Conservation (phyloP, 2,113 vertebrate genomes). For the Columba janthina region DNA sequence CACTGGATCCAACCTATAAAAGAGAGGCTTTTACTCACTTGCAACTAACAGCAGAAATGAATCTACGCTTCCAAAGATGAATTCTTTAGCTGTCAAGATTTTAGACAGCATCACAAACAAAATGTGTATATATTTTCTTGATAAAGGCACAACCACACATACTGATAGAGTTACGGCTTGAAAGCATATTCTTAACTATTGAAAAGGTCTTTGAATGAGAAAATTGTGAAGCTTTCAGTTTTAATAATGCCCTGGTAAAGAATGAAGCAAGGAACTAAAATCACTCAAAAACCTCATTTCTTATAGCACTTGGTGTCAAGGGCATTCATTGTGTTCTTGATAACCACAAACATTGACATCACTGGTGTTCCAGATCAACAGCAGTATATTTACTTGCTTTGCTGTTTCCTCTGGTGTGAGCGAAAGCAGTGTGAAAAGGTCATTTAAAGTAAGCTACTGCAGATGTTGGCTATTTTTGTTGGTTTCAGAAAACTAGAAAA, state of each 20-base stretch:
- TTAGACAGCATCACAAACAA: slow-evolving; percentile 72
- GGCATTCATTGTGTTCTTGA: slow-evolving; percentile 50
- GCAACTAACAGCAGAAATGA: slow-evolving; percentile 34
- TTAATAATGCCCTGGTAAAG: slow-evolving; percentile 68
- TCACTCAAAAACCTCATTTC: slow-evolving; percentile 49
- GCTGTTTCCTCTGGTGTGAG: slow-evolving; percentile 25
- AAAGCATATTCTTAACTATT: slow-evolving; percentile 75
- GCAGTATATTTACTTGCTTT: slow-evolving; percentile 30
- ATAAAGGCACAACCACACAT: slow-evolving; percentile 59
- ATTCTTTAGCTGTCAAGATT: slow-evolving; percentile 70
- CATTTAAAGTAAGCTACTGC: slow-evolving; percentile 27
- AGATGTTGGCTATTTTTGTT: slow-evolving; percentile 28
- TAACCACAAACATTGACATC: slow-evolving; percentile 47
- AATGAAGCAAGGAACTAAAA: slow-evolving; percentile 67
- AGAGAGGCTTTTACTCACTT: slow-evolving; percentile 52
- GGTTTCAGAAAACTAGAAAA: neutral
- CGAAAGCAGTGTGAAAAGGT: slow-evolving; percentile 59
- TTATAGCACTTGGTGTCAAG: slow-evolving; percentile 56
- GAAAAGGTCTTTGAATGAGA: slow-evolving; percentile 71
- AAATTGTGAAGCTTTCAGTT: slow-evolving; percentile 72
- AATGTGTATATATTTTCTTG: slow-evolving; percentile 62
- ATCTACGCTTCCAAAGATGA: slow-evolving; percentile 62
- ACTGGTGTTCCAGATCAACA: slow-evolving; percentile 54
- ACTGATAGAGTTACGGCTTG: slow-evolving; percentile 66
- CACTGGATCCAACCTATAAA: slow-evolving; percentile 55